Base-by-base conservation (phyloP, 2,888 invertebrate species). In the Drosophila eohydei region DNA sequence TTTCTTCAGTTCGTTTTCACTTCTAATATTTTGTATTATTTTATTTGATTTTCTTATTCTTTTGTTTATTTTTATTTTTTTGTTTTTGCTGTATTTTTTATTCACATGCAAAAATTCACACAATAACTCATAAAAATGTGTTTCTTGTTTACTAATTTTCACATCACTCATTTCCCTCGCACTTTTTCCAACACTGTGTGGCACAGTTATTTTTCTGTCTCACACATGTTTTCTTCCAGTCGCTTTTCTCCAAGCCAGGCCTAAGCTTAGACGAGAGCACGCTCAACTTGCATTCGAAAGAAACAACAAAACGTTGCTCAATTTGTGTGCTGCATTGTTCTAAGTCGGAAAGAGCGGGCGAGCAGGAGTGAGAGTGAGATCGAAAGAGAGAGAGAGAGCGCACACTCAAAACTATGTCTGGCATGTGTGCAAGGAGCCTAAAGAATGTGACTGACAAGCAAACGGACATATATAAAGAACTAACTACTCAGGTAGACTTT, bases 101-200 rank as follows among this genome's bases (percentile, higher is more conserved):
- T 83, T 88, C 86, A 88, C 88, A 88, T 88, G 88, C 83, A 88
- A 84, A 85, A 88, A 79, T 85, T 88, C 88, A 85, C 84, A 84
- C 84, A 81, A 75, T 81, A 85, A 80, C 70, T 88, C 86, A 83
- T 74, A 52, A 79, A 80, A 72, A 79, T 77, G 68, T 77, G 71
- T 67, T 87, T 81, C 78, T 63, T 76, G 66, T 78, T 83, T 75
- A 72, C 74, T 69, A 78, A 74, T 71, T 80, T 80, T 78, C 78
- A 78, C 78, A 78, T 73, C 78, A 63, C 71, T 67, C 71, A 74
- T 71, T 61, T 66, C 66, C 55, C 64, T 60, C 75, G 55, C 63
- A 65, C 46, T 71, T 73, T 66, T 72, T 71, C 55, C 73, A 71
- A 58, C 64, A 76, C 67, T 76, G 66, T 50, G 75, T 80, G 82